Evolutionary conservation across 2,888 invertebrate genomes (phyloP).

Genomic region (Rhingia rostrata): DNA sequence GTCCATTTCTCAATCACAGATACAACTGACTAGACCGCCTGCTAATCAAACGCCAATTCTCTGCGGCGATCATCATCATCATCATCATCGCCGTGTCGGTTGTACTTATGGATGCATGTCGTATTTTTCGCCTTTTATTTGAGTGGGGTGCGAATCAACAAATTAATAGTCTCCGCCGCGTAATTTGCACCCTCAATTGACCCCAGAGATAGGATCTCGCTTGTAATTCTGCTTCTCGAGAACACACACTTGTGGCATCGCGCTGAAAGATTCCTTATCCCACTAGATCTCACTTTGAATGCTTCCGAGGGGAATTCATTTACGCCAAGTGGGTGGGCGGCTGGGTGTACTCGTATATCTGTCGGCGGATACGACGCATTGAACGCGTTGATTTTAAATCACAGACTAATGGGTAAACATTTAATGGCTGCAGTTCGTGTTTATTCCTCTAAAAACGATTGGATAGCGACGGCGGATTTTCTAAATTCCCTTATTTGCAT

Average conservation of each 20-base stretch:
- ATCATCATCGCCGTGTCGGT: conserved; percentile 2
- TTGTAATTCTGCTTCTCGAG: conserved; percentile 57
- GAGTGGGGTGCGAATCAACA: conserved; percentile 55
- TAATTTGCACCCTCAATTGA: conserved; percentile 52
- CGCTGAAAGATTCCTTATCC: conserved; percentile 63
- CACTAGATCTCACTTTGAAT: conserved; percentile 22
- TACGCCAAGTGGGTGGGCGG: conserved; percentile 33
- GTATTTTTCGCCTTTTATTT: conserved; percentile 26
- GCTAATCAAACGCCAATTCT: conserved; percentile 66
- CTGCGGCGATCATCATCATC: conserved; percentile 39
- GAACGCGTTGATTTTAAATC: conserved; percentile 43
- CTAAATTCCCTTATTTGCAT: conserved; percentile 21
- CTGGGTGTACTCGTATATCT: conserved; percentile 1
- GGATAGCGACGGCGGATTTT: not conserved
- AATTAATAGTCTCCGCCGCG: conserved; percentile 57
- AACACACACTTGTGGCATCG: conserved; percentile 61
- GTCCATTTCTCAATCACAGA: conserved; percentile 45
- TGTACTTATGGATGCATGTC: conserved; percentile 5
- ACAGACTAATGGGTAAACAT: conserved; percentile 16
- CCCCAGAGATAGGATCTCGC: conserved; percentile 36
- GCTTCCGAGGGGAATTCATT: conserved; percentile 39
- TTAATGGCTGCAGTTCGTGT: conserved; percentile 41
- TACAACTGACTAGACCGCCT: conserved; percentile 29
- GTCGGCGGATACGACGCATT: conserved; percentile 8
- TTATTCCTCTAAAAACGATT: not conserved